These are phyloP conservation scores for Cepphus grylle DNA, from an alignment of 2,113 vertebrate species.

Conservation along the genomic window DNA sequence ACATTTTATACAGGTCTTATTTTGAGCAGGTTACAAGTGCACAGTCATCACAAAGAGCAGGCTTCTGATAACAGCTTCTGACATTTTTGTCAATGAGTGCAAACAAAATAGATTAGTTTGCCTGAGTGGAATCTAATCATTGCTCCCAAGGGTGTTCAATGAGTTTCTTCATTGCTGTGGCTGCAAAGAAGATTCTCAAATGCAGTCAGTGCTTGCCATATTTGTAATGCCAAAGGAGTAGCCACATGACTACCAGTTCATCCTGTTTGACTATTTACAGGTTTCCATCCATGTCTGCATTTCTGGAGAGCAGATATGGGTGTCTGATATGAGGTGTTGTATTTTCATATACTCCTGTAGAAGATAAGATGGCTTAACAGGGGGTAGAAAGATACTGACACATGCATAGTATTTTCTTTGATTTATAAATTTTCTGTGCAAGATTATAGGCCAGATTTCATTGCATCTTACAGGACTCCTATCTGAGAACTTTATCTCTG, in stretches of 20 bases:
- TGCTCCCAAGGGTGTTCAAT: background rate
- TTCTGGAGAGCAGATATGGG: background rate
- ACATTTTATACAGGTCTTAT: background rate
- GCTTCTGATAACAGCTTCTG: slow-evolving; percentile 16
- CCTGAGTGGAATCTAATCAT: slow-evolving; percentile 17
- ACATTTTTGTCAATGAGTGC: slow-evolving; percentile 27
- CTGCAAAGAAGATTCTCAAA: background rate
- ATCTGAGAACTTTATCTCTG: background rate
- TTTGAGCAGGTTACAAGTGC: background rate
- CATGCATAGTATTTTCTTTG: background rate
- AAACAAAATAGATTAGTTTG: slow-evolving; percentile 37
- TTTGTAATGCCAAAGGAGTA: background rate
- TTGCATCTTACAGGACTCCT: background rate
- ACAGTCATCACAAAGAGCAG: slow-evolving; percentile 12
- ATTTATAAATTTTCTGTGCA: background rate
- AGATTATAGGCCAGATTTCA: background rate
- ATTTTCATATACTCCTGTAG: background rate
- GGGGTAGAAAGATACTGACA: background rate
- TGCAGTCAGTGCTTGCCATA: background rate
- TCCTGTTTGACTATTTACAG: background rate
- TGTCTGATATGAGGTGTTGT: background rate
- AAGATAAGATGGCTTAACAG: background rate
- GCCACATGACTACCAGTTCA: background rate
- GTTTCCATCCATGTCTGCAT: background rate
- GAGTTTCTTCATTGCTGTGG: background rate